Percentiles rank a stretch among this genome's conserved stretches.
Evolutionary conservation across 2,888 invertebrate species (phyloP).

Genomic region (Aplocera efformata): DNA sequence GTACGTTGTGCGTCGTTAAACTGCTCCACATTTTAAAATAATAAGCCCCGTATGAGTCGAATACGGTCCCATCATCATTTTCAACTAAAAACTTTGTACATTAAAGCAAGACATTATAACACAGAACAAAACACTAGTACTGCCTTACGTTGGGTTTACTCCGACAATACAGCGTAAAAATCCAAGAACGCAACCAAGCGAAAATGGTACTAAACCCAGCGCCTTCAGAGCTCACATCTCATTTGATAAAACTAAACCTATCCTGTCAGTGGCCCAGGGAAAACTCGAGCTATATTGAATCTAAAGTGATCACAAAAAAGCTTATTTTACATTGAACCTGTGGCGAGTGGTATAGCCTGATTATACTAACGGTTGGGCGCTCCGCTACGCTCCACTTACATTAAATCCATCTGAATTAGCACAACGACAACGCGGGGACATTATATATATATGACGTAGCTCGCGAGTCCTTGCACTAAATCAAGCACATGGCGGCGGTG

Average conservation of each 20-base stretch:
- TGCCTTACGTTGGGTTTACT: background rate
- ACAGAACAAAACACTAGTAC: background rate
- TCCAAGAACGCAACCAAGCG: no score
- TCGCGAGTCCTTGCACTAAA: slow-evolving; percentile 54
- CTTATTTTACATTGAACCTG: background rate
- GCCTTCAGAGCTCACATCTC: background rate
- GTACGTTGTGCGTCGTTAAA: background rate
- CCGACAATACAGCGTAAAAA: no score
- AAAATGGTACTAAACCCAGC: background rate
- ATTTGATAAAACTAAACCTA: slow-evolving; percentile 22
- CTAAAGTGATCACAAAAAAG: background rate
- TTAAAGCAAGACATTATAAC: slow-evolving; percentile 42
- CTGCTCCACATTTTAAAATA: slow-evolving; percentile 10
- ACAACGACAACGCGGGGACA: slow-evolving; percentile 51
- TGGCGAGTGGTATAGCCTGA: background rate
- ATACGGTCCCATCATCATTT: slow-evolving; percentile 19
- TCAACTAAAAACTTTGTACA: slow-evolving; percentile 28
- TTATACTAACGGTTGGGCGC: slow-evolving; percentile 36
- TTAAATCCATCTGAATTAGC: slow-evolving; percentile 62
- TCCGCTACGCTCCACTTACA: slow-evolving; percentile 40
- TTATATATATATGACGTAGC: slow-evolving; percentile 32
- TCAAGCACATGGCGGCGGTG: slow-evolving; percentile 36
- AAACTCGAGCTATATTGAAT: no score
- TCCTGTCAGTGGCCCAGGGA: no score
- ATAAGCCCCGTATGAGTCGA: slow-evolving; percentile 8